Evolutionary conservation across 2,888 invertebrate genomes (phyloP).

Genomic region (Drosophila robusta): DNA sequence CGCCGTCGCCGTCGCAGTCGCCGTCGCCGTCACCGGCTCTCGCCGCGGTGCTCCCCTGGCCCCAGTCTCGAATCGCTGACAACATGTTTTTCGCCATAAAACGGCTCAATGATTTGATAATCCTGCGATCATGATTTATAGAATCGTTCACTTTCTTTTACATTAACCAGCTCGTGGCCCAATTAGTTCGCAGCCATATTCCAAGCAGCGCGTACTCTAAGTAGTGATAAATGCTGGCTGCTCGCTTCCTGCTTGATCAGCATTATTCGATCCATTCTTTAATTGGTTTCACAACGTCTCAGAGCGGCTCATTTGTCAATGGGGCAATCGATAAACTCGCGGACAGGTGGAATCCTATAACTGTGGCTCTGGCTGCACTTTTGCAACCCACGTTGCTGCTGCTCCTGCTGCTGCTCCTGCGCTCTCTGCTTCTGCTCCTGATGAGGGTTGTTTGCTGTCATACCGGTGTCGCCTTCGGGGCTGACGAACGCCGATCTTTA

Average conservation of each 20-base stretch:
- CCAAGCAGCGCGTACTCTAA: neutral
- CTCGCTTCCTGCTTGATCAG: conserved; percentile 9
- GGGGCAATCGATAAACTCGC: conserved; percentile 76
- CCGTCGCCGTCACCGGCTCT: no score
- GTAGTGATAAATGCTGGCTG: conserved; percentile 21
- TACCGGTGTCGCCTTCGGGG: conserved; percentile 26
- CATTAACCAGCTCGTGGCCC: conserved; percentile 42
- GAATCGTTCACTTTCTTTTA: conserved; percentile 33
- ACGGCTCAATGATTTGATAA: conserved; percentile 53
- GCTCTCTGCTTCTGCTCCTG: conserved; percentile 1
- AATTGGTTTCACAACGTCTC: conserved; percentile 79
- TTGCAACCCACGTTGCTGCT: conserved; percentile 24
- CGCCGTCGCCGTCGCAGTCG: conserved; percentile 2
- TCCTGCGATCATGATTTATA: conserved; percentile 75
- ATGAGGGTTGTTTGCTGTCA: conserved; percentile 48
- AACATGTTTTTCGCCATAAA: conserved; percentile 24
- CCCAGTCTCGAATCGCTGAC: conserved; percentile 24
- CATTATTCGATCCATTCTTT: conserved; percentile 71
- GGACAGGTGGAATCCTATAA: conserved; percentile 81
- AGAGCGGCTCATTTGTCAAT: conserved; percentile 81
- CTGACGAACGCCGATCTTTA: conserved; percentile 21
- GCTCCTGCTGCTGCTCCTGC: conserved; percentile 1
- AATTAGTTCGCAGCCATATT: conserved; percentile 58
- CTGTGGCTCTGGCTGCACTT: conserved; percentile 19
- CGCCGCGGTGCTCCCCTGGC: no score